phyloP scores from a whole-genome alignment of 2,888 invertebrate genomes.

The Cerceris rybyensis region DNA sequence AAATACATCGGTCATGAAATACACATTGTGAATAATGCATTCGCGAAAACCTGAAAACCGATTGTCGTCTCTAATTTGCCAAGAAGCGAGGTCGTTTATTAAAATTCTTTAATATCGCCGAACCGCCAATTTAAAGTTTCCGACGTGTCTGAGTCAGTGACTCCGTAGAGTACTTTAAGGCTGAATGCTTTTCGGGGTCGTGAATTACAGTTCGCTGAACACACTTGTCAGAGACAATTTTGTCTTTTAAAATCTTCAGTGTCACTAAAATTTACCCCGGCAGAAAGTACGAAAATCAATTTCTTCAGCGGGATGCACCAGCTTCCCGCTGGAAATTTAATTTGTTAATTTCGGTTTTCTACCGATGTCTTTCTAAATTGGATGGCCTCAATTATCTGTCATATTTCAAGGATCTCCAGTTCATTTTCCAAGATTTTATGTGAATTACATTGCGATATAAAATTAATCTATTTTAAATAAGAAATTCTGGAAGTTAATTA shows the following conservation, averaged over 20 bases:
- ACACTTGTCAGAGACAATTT: conserved; percentile 39
- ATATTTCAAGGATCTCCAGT: too few species aligned
- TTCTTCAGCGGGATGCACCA: neutral
- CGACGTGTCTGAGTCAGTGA: conserved; percentile 15
- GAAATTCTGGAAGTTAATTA: too few species aligned
- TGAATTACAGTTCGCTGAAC: conserved; percentile 41
- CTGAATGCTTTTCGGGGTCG: conserved; percentile 23
- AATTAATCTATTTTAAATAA: too few species aligned
- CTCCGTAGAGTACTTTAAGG: conserved; percentile 7
- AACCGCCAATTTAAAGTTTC: conserved; percentile 20
- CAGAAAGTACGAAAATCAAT: conserved; percentile 2
- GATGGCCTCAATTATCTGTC: too few species aligned
- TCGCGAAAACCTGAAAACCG: neutral
- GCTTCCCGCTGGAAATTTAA: neutral
- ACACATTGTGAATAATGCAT: too few species aligned
- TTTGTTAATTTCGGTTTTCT: neutral
- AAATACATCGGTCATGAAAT: too few species aligned
- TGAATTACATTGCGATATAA: too few species aligned
- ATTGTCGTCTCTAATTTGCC: neutral
- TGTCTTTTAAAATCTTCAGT: conserved; percentile 7
- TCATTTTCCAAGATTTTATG: too few species aligned
- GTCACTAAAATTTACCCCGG: neutral
- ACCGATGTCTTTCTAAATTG: too few species aligned
- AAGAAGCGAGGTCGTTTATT: neutral
- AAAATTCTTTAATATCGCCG: conserved; percentile 30